Evolutionary conservation across 2,113 vertebrate genomes (phyloP).

Genomic region (Lamprotornis superbus): DNA sequence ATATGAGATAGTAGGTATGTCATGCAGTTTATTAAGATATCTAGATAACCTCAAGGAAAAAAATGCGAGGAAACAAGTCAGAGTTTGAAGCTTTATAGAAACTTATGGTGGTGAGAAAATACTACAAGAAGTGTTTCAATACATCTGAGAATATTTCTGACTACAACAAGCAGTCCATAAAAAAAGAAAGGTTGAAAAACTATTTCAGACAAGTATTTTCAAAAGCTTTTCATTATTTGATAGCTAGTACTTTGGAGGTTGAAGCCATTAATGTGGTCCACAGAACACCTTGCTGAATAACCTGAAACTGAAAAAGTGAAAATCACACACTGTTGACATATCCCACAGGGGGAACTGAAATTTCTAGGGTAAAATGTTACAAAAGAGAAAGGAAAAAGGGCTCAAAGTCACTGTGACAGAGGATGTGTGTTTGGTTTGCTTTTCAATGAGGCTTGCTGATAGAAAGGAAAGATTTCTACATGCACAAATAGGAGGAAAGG

Average conservation of each 20-base stretch:
- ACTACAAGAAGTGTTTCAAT: background rate
- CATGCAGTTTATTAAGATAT: background rate
- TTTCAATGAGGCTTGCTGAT: background rate
- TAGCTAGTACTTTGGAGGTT: background rate
- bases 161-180: background rate
- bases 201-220: background rate
- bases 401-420: slow-evolving; percentile 5
- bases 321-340: background rate
- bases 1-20: background rate
- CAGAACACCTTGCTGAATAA: background rate
- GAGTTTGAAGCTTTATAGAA: background rate
- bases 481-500: background rate
- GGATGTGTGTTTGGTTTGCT: background rate
- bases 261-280: background rate
- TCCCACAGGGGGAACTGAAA: background rate
- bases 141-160: background rate
- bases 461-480: background rate
- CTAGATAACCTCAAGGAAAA: background rate
- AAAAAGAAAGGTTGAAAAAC: background rate
- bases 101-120: background rate
- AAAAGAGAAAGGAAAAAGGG: background rate
- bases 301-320: background rate
- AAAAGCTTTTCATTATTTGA: background rate
- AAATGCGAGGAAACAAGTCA: background rate
- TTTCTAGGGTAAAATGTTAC: background rate